A percentile compares a stretch with the other conserved stretches of the same genome.
phyloP scores from a whole-genome alignment of 1,140 invertebrate species.

The Macrotrachela quadricornifera region DNA sequence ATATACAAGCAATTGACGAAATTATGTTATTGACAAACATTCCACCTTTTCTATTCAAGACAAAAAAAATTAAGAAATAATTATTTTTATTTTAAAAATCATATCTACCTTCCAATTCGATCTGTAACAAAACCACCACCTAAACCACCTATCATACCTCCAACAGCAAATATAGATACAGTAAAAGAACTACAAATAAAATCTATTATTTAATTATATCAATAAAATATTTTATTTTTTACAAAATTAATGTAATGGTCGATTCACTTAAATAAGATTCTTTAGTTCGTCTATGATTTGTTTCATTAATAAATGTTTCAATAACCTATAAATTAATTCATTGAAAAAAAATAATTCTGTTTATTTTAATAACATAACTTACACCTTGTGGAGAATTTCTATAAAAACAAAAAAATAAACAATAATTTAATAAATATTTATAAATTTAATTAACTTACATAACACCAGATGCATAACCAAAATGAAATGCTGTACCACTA shows the following conservation, averaged over 20 bases:
- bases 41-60: conserved; percentile 78
- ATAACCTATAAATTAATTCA: conserved; percentile 32
- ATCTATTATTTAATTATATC: not conserved
- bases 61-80: conserved; percentile 15
- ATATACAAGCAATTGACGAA: conserved; percentile 66
- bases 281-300: conserved; percentile 51
- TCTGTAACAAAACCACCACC: conserved; percentile 52
- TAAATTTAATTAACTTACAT: conserved; percentile 58
- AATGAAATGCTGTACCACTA: conserved; percentile 17
- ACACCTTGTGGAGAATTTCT: too few relatives aligned
- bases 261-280: conserved; percentile 25
- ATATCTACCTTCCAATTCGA: conserved; percentile 50
- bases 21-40: conserved; percentile 81
- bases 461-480: conserved; percentile 80
- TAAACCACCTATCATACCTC: conserved; percentile 69
- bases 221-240: too few relatives aligned
- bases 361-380: conserved; percentile 31
- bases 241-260: not conserved
- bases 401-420: too few relatives aligned
- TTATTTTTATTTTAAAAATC: conserved; percentile 1
- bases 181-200: conserved; percentile 33
- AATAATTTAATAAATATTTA: too few relatives aligned
- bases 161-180: conserved; percentile 63
- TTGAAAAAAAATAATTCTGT: too few relatives aligned
- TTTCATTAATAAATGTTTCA: conserved; percentile 70